phyloP scores from a whole-genome alignment of 2,113 vertebrate species.

The Eurystomus gularis region DNA sequence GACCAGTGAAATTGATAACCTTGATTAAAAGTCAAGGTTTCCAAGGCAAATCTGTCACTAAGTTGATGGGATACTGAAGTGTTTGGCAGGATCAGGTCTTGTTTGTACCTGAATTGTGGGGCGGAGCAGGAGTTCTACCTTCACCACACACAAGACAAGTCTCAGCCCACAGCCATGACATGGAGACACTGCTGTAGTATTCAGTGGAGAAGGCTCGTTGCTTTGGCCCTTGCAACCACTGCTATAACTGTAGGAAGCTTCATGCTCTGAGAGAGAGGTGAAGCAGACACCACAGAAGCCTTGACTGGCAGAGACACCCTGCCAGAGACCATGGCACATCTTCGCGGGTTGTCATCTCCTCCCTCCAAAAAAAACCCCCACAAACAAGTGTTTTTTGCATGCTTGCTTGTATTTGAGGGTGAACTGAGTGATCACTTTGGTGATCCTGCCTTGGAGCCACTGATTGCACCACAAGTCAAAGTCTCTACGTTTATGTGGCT shows the following conservation, averaged over 20 bases:
- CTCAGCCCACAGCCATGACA: not conserved
- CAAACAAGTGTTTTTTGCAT: not conserved
- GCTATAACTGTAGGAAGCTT: not conserved
- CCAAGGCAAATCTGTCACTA: not conserved
- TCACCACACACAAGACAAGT: fast-evolving
- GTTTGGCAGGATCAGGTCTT: not conserved
- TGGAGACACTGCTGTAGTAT: not conserved
- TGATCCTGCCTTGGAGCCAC: not conserved
- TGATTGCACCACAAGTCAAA: not conserved
- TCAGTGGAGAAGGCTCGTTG: not conserved
- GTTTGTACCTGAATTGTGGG: not conserved
- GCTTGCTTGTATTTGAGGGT: not conserved
- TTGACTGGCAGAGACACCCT: not conserved
- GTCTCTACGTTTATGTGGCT: not conserved
- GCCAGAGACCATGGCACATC: not conserved
- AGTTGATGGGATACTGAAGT: not conserved
- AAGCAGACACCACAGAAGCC: not conserved
- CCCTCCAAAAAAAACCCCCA: not conserved
- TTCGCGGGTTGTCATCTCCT: not conserved
- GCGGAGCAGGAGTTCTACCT: not conserved
- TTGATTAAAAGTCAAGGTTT: not conserved
- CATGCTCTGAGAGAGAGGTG: not conserved
- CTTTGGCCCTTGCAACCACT: not conserved
- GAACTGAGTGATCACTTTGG: not conserved
- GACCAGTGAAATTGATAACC: not conserved